phyloP scores from a whole-genome alignment of 2,888 invertebrate genomes.

The Syrista parreyssii region DNA sequence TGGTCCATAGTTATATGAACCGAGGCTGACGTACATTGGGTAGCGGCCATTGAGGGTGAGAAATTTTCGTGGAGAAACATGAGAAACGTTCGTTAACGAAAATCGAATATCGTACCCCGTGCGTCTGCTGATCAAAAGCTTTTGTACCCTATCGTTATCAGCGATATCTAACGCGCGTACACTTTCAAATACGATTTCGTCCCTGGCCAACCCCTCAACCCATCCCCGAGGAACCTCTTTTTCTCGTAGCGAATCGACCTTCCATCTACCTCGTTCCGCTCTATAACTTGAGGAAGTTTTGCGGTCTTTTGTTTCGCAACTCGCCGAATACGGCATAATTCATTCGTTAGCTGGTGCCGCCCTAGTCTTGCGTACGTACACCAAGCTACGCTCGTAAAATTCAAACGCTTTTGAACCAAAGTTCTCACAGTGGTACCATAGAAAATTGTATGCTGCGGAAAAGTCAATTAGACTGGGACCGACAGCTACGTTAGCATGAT shows the following conservation, averaged over 20 bases:
- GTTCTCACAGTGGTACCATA: background rate
- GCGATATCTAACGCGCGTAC: background rate
- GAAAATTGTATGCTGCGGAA: constrained; percentile 27
- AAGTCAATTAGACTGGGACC: constrained; percentile 55
- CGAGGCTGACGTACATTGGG: background rate
- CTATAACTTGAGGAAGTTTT: background rate
- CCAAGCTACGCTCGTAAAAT: background rate
- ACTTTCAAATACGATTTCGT: background rate
- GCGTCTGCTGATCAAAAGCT: constrained; percentile 46
- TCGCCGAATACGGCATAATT: background rate
- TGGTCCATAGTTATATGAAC: background rate
- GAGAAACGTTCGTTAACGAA: constrained; percentile 51
- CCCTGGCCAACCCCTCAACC: background rate
- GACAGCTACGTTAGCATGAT: constrained; percentile 48
- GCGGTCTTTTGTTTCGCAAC: background rate
- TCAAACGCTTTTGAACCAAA: background rate
- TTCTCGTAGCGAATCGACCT: background rate
- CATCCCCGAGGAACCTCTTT: background rate
- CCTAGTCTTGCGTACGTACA: background rate
- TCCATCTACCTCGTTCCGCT: background rate
- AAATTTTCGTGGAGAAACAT: background rate
- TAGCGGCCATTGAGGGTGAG: background rate
- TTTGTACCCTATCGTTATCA: background rate
- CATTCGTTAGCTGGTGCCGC: background rate
- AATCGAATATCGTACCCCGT: constrained; percentile 50